Evolutionary conservation across 2,888 invertebrate species (phyloP).

Genomic region (Tiliacea aurago): DNA sequence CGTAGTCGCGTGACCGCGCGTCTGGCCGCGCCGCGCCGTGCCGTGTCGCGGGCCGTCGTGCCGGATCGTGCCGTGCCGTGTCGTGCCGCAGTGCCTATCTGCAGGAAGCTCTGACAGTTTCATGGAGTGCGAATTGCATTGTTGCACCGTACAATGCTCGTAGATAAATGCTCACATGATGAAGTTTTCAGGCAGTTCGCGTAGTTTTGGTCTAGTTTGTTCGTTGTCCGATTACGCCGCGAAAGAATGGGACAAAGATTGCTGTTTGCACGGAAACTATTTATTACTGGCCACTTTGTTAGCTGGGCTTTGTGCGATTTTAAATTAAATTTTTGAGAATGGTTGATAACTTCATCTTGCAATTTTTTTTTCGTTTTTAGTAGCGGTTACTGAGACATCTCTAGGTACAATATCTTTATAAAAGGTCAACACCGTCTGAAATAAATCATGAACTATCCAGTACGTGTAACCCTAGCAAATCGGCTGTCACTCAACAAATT

Average conservation of each 20-base stretch:
- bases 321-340: constrained; percentile 24
- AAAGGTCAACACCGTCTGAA: constrained; percentile 1
- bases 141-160: constrained; percentile 59
- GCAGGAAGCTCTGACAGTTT: constrained; percentile 65
- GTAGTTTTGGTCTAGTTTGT: constrained; percentile 55
- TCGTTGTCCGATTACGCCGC: constrained; percentile 49
- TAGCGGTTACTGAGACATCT: not conserved
- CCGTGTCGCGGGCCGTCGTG: constrained; percentile 21
- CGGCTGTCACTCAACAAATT: constrained; percentile 53
- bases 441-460: constrained; percentile 15
- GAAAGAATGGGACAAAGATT: constrained; percentile 60
- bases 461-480: constrained; percentile 29
- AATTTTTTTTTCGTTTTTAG: not conserved
- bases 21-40: constrained; percentile 21
- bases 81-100: constrained; percentile 64
- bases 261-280: constrained; percentile 41
- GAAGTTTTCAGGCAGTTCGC: constrained; percentile 56
- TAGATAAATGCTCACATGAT: constrained; percentile 62
- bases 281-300: constrained; percentile 39
- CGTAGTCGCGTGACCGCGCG: constrained; percentile 39
- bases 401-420: too few relatives aligned
- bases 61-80: constrained; percentile 35
- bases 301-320: constrained; percentile 19
- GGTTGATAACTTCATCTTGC: not conserved
- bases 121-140: constrained; percentile 66